phyloP scores from a whole-genome alignment of 2,113 vertebrate genomes.

The Ophiodon elongatus region DNA sequence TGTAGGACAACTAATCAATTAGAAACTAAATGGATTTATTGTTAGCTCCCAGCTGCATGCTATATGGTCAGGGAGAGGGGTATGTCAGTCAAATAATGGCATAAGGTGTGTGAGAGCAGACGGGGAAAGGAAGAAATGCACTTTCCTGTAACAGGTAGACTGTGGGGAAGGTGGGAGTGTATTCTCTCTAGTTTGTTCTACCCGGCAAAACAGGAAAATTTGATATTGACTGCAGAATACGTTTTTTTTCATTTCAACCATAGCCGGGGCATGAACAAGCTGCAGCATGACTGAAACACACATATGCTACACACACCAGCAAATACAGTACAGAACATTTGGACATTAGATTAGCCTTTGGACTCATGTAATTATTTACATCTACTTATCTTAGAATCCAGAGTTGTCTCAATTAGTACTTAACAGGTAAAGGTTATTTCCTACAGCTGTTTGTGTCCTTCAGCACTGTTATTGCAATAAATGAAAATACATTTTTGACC shows the following conservation, averaged over 20 bases:
- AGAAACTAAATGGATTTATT: slow-evolving; percentile 30
- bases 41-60: slow-evolving; percentile 26
- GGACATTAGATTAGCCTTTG: not conserved
- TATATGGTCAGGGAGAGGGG: not conserved
- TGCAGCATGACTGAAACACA: slow-evolving; percentile 29
- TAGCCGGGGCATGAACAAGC: slow-evolving; percentile 33
- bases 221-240: slow-evolving; percentile 75
- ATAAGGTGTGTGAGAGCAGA: not conserved
- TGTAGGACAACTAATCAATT: slow-evolving; percentile 43
- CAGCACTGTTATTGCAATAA: not conserved
- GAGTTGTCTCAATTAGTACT: not conserved
- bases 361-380: not conserved
- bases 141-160: slow-evolving; percentile 44
- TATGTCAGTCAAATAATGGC: slow-evolving; percentile 7
- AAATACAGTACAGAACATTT: not conserved
- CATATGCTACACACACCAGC: not conserved
- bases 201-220: slow-evolving; percentile 77
- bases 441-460: too few species aligned
- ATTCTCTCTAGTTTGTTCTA: slow-evolving; percentile 75
- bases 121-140: slow-evolving; percentile 17
- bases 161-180: slow-evolving; percentile 28
- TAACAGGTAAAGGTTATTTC: not conserved
- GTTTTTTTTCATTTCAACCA: slow-evolving; percentile 60
- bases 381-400: not conserved
- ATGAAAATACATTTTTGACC: not conserved